Percentiles rank a stretch among this genome's conserved stretches.
phyloP scores from a whole-genome alignment of 2,113 vertebrate species.

The Anhinga anhinga region DNA sequence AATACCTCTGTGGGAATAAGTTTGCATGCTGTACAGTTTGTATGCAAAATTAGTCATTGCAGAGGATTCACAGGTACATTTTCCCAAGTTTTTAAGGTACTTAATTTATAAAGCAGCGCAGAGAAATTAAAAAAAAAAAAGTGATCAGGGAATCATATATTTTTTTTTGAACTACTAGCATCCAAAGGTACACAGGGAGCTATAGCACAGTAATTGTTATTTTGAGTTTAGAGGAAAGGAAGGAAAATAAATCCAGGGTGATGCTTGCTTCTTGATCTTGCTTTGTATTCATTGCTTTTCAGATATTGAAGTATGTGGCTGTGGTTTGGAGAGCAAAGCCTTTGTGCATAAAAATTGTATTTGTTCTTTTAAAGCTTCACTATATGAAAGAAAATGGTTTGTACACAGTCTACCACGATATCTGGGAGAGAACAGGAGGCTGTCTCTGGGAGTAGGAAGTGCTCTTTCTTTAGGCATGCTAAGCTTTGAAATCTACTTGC shows the following conservation, averaged over 20 bases:
- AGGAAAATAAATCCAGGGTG: not conserved
- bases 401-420: not conserved
- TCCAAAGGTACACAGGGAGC: not conserved
- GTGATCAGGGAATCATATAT: not conserved
- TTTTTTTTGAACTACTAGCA: not conserved
- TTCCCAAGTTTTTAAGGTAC: not conserved
- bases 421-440: not conserved
- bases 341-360: not conserved
- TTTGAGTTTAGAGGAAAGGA: not conserved
- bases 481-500: not conserved
- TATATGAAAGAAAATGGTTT: not conserved
- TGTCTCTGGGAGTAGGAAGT: not conserved
- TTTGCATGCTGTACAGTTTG: not conserved
- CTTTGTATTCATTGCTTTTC: not conserved
- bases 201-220: not conserved
- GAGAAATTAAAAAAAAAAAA: not conserved
- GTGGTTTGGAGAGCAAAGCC: not conserved
- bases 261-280: not conserved
- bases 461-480: not conserved
- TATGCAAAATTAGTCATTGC: not conserved
- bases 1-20: not conserved
- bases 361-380: not conserved
- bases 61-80: not conserved
- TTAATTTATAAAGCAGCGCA: not conserved
- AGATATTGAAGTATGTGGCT: not conserved